These are phyloP conservation scores for Pantherophis vulpinus DNA, from an alignment of 2,797 vertebrate genomes.

Conservation along the genomic window DNA sequence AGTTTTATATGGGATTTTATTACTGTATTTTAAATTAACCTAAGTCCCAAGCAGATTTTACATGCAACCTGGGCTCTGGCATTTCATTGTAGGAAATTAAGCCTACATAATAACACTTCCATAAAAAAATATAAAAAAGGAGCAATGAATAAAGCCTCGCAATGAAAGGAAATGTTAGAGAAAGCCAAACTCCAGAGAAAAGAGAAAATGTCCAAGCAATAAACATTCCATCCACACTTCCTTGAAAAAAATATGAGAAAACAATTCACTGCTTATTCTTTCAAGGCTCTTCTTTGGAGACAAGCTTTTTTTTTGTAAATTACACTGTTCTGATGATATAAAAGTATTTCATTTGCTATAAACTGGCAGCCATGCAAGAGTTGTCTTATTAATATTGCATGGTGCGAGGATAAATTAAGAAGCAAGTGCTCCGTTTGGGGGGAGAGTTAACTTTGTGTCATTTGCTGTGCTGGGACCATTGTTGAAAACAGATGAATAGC, in stretches of 20 bases:
- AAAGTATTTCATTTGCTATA: constrained; percentile 31
- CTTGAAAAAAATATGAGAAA: constrained; percentile 35
- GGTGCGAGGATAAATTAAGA: constrained; percentile 30
- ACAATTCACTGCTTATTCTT: constrained; percentile 30
- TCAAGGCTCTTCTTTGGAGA: constrained; percentile 31
- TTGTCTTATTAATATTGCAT: constrained; percentile 39
- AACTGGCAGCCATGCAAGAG: not conserved
- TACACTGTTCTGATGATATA: constrained; percentile 27
- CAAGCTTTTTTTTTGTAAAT: constrained; percentile 3
- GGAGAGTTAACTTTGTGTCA: not conserved
- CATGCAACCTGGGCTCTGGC: constrained; percentile 7
- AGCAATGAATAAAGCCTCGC: constrained; percentile 31
- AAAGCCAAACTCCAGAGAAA: constrained; percentile 19
- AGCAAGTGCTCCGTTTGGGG: fast-evolving
- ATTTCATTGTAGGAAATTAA: constrained; percentile 29
- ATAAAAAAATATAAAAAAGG: constrained; percentile 2
- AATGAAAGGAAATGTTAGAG: constrained; percentile 16
- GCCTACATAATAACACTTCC: constrained; percentile 10
- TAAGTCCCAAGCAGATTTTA: constrained; percentile 15
- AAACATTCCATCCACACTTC: constrained; percentile 27
- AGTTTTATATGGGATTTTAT: constrained; percentile 25
- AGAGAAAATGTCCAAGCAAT: constrained; percentile 35
- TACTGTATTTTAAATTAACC: constrained; percentile 7
- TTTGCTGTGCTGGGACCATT: fast-evolving
- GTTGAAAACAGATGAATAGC: fast-evolving